These are phyloP conservation scores for Australoheros facetus DNA, from an alignment of 2,797 vertebrate species.

Conservation along the genomic window DNA sequence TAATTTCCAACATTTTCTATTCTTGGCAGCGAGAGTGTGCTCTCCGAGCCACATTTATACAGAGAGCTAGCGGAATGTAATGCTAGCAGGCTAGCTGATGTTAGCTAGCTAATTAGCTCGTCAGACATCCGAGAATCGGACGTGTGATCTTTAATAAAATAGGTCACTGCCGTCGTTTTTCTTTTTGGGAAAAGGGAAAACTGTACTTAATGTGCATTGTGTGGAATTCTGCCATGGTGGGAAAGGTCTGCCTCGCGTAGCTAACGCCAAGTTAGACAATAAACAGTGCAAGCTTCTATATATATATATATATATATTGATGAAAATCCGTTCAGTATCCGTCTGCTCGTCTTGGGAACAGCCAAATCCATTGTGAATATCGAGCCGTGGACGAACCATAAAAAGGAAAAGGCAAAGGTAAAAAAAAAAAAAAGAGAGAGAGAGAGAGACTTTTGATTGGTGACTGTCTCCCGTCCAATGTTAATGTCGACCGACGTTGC, in stretches of 20 bases:
- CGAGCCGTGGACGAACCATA: slow-evolving; percentile 37
- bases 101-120: slow-evolving; percentile 78
- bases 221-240: slow-evolving; percentile 17
- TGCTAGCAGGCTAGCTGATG: slow-evolving; percentile 73
- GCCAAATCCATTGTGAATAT: slow-evolving; percentile 26
- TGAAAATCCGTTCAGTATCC: slow-evolving; percentile 46
- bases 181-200: neutral
- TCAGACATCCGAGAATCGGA: slow-evolving; percentile 58
- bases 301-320: slow-evolving; percentile 22
- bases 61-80: slow-evolving; percentile 80
- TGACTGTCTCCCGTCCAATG: slow-evolving; percentile 76
- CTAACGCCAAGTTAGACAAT: slow-evolving; percentile 57
- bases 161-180: slow-evolving; percentile 53
- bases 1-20: slow-evolving; percentile 67
- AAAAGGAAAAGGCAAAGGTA: slow-evolving; percentile 11
- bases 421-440: neutral
- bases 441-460: slow-evolving; percentile 46
- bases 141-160: slow-evolving; percentile 64
- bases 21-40: slow-evolving; percentile 50
- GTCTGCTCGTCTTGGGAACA: slow-evolving; percentile 38
- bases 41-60: slow-evolving; percentile 66
- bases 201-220: slow-evolving; percentile 19
- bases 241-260: slow-evolving; percentile 52
- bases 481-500: slow-evolving; percentile 86
- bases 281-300: slow-evolving; percentile 42